Base-by-base conservation (phyloP, 2,797 vertebrate species). In the Thamnophis elegans region DNA sequence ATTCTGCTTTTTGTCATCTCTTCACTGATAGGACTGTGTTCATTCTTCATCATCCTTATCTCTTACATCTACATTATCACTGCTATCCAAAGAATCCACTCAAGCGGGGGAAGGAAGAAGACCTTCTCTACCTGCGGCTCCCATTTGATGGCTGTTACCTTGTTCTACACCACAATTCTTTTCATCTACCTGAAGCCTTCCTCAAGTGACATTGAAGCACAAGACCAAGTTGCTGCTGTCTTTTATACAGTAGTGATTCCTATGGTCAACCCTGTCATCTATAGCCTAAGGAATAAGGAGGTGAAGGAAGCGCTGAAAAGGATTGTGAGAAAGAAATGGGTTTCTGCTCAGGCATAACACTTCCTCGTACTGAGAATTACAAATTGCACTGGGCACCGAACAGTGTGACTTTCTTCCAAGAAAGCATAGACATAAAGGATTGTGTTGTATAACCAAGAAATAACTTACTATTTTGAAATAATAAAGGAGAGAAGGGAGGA, bases 51-150 rank as follows among this genome's bases (percentile, higher is more conserved):
- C 11, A 94, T 96, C 53, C 89, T 96, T 0, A 65, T 95, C 87
- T 97, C 96, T 42, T 97, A 97, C 3, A 0, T 94, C 22, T 97
- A 96, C 68, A 96, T 97, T 14, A 89, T 96, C 85, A 91, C 56
- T 60, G 93, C 93, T 20, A 94, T 96, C 56, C 89, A 94, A 22
- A 89, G 42, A 7, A 96, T 96, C 36, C 55, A 4, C 11, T 96
- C 95, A 26, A 47, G 93, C 20, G 89, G 95, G 13, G 95, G 95
- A 7, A 94, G 94, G 26, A 92, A 82, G 28, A 96, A 96, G 92
- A 95, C 96, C 14, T 96, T 96, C 53, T 96, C 95, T n/a, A 97
- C 96, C 54, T 96, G 96, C n/a, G 94, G 94, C 22, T 96, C 96
- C 7, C 97, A 97, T 85, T 92, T 97, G 88, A 95, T 92, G 5